These are phyloP conservation scores for Rhincodon typus DNA, from an alignment of 2,797 vertebrate species.

Conservation along the genomic window DNA sequence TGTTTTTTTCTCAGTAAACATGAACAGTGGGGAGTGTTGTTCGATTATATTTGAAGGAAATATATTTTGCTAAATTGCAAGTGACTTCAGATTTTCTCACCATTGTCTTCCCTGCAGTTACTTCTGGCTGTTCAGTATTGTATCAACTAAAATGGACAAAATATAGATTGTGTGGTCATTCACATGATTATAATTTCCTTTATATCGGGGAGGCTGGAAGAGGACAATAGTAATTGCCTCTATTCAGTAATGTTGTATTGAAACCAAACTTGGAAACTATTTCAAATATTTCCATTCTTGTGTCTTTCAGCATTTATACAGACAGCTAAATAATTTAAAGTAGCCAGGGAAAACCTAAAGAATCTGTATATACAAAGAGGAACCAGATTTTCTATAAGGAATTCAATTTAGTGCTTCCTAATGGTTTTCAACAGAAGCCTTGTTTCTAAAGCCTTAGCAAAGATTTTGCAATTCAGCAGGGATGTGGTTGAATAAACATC, in stretches of 20 bases:
- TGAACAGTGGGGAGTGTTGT: background rate
- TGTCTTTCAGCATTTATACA: background rate
- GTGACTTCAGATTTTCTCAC: background rate
- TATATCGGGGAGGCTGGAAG: background rate
- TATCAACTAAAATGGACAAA: background rate
- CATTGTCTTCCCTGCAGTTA: background rate
- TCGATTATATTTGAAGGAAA: background rate
- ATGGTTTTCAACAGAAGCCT: slow-evolving; percentile 3
- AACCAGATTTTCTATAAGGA: background rate
- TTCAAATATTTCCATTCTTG: background rate
- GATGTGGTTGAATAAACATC: background rate
- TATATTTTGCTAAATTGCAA: background rate
- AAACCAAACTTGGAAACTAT: background rate
- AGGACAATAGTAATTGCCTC: background rate
- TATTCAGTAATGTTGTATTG: background rate
- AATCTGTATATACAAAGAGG: background rate
- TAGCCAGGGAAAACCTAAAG: background rate
- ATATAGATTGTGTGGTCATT: background rate
- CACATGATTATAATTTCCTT: background rate
- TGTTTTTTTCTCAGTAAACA: background rate
- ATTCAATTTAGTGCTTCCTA: background rate
- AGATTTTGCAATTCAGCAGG: background rate
- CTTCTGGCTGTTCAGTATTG: background rate
- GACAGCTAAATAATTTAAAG: background rate
- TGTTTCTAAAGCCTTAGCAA: slow-evolving; percentile 13